Base-by-base conservation (phyloP, 1,140 invertebrate species). In the Dreissena polymorpha region DNA sequence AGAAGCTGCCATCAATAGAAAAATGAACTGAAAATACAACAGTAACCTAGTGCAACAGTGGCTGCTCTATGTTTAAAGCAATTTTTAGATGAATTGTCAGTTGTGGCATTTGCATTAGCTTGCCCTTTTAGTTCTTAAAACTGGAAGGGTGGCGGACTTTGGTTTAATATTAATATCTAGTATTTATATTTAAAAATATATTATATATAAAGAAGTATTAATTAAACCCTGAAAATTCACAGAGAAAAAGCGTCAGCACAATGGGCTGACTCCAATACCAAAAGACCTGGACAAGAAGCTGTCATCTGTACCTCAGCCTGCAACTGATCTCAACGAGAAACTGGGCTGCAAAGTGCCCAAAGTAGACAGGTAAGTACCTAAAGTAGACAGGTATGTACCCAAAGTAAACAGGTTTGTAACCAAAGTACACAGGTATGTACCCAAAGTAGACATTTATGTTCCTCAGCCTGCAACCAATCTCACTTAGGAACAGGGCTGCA, bases 281-380 rank as follows among this genome's bases (percentile, higher is more conserved):
- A 74, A 74, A 68, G 57, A 73, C 13, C 60, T 82, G 14, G 63
- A 68, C 23, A 64, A 73, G 27, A 82, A 74, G 53, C 60, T 82
- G 71, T 60, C 12, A 10, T 67, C 51, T 25, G 49, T 73, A 10
- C 68, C 70, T 0, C 71, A 71, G 10, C 55, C 39, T 21, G 18
- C 18, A 2, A 49, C 70, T 49, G 70, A 74, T 18, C 25, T 82
- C 0, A 49, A 23, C 10, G 57, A 74, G 25, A 73, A 73, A 65
- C 50, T 82, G 50, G 63, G 60, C 10, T 74, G 70, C 65, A 55
- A 39, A 39, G 55, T 53, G 10, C 57, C 78, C 12, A 12, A 21
- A 55, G 53, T 65, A 67, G 18, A 71, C 14, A 74, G 70, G 79
- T 74, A 57, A 57, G 70, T 5, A 5, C 16, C 78, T n/a, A 10